phyloP scores from a whole-genome alignment of 23 tunicate genomes.

The Styela clava region DNA sequence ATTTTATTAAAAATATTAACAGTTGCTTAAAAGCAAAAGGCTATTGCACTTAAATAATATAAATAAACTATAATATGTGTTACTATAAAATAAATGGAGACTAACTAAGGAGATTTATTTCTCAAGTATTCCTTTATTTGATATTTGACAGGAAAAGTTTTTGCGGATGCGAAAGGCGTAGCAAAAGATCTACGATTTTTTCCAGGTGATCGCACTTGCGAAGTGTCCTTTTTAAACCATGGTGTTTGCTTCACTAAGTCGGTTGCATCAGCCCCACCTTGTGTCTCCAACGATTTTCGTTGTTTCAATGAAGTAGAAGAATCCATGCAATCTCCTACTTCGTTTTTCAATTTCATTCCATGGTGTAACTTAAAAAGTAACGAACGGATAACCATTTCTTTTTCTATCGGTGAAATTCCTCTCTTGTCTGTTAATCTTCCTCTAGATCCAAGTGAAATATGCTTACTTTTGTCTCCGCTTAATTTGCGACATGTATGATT shows the following conservation, averaged over 20 bases:
- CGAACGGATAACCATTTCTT: conserved; percentile 14
- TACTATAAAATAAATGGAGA: too few relatives aligned
- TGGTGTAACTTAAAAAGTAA: conserved; percentile 16
- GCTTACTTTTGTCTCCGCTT: background rate
- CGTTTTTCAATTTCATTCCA: background rate
- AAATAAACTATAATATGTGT: too few relatives aligned
- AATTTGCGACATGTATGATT: background rate
- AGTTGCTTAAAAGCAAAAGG: too few relatives aligned
- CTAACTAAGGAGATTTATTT: too few relatives aligned
- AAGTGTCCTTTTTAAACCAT: background rate
- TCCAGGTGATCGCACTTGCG: background rate
- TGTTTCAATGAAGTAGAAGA: background rate
- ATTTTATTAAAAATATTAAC: too few relatives aligned
- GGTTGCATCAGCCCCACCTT: conserved; percentile 13
- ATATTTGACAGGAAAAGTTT: background rate
- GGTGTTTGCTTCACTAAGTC: background rate
- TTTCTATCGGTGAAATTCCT: conserved; percentile 12
- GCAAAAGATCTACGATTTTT: conserved; percentile 1
- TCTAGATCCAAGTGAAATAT: background rate
- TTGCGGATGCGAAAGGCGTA: conserved; percentile 15
- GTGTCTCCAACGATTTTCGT: background rate
- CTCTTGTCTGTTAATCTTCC: background rate
- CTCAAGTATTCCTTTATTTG: background rate
- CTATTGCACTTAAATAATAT: too few relatives aligned
- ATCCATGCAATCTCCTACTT: background rate